Conservation (phyloP, 2,888 invertebrate species). For the Tromatobia lineatoria region DNA sequence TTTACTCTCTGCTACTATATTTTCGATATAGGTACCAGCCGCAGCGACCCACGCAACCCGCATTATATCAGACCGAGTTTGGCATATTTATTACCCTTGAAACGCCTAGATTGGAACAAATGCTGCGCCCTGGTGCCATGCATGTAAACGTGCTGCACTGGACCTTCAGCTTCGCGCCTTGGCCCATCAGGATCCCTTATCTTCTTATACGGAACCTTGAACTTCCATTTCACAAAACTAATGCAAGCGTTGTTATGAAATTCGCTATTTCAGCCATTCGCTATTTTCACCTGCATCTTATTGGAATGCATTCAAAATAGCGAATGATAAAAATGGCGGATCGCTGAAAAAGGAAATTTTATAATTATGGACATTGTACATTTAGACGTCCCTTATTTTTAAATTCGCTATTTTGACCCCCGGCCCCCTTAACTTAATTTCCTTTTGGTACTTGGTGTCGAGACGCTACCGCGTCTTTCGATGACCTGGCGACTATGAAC, state of each 20-base stretch:
- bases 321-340: too few relatives aligned
- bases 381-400: too few relatives aligned
- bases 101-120: slow-evolving; percentile 82
- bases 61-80: slow-evolving; percentile 80
- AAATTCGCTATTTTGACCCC: too few relatives aligned
- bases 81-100: slow-evolving; percentile 82
- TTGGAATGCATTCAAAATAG: too few relatives aligned
- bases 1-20: slow-evolving; percentile 19
- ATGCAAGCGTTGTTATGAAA: neutral
- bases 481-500: too few relatives aligned
- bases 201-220: slow-evolving; percentile 33
- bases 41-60: slow-evolving; percentile 80
- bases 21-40: slow-evolving; percentile 63
- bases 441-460: too few relatives aligned
- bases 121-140: slow-evolving; percentile 69
- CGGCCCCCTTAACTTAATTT: too few relatives aligned
- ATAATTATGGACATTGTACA: too few relatives aligned
- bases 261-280: too few relatives aligned
- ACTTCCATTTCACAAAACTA: neutral
- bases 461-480: too few relatives aligned
- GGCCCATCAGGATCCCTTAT: slow-evolving; percentile 47
- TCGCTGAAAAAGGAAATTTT: too few relatives aligned
- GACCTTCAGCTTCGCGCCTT: slow-evolving; percentile 21
- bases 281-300: too few relatives aligned
- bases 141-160: slow-evolving; percentile 35